Evolutionary conservation across 2,888 invertebrate genomes (phyloP).

Genomic region (Zaprionus bogoriensis): DNA sequence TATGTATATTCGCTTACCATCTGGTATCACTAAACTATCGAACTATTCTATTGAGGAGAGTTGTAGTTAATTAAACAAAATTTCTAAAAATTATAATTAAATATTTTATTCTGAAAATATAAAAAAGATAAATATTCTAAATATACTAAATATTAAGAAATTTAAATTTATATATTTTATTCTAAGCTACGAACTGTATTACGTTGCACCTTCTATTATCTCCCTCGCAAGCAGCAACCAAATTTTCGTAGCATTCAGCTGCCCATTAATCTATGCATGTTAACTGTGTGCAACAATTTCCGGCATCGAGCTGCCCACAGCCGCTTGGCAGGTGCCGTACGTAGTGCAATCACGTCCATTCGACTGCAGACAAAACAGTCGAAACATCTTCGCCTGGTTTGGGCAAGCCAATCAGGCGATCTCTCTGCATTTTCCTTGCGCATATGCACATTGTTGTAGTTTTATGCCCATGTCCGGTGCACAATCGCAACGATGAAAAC

Average conservation of each 20-base stretch:
- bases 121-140: too few species aligned
- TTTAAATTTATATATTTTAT: too few species aligned
- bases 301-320: slow-evolving; percentile 9
- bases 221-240: not conserved
- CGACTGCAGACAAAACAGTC: slow-evolving; percentile 14
- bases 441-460: slow-evolving; percentile 42
- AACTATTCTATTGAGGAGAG: too few species aligned
- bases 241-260: slow-evolving; percentile 2
- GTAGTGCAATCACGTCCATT: slow-evolving; percentile 19
- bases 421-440: slow-evolving; percentile 46
- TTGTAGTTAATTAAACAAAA: too few species aligned
- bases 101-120: too few species aligned
- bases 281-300: slow-evolving; percentile 46
- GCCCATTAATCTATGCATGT: slow-evolving; percentile 27
- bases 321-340: slow-evolving; percentile 24
- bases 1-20: too few species aligned
- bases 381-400: slow-evolving; percentile 22
- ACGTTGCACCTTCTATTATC: not conserved
- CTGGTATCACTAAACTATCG: too few species aligned
- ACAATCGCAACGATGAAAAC: slow-evolving; percentile 33
- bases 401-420: slow-evolving; percentile 43
- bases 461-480: slow-evolving; percentile 49
- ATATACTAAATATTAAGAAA: too few species aligned
- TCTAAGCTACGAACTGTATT: too few species aligned
- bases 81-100: too few species aligned